Percentiles rank a stretch among this genome's conserved stretches.
Conservation (phyloP, 2,888 invertebrate species). For the Scaeva pyrastri region DNA sequence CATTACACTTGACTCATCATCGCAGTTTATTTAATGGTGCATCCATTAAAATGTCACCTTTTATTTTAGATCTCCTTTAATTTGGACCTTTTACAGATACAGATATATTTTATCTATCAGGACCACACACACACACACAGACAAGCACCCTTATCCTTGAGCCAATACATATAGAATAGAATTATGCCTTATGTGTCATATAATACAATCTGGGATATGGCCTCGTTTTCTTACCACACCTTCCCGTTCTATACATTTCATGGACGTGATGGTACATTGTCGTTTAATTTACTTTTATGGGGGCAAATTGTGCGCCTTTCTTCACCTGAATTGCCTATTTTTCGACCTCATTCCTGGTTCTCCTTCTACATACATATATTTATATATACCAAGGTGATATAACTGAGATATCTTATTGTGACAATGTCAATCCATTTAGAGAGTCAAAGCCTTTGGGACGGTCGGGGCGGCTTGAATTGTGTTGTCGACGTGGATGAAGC, state of each 20-base stretch:
- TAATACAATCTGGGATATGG: constrained; percentile 41
- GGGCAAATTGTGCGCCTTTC: constrained; percentile 41
- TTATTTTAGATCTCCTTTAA: constrained; percentile 29
- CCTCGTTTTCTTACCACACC: constrained; percentile 19
- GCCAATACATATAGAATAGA: neutral
- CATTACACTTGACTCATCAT: constrained; percentile 31
- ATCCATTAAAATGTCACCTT: constrained; percentile 67
- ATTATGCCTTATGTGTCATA: neutral
- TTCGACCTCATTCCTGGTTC: constrained; percentile 9
- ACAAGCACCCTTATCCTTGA: neutral
- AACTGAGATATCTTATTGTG: constrained; percentile 25
- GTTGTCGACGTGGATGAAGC: neutral
- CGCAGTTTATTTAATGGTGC: constrained; percentile 48
- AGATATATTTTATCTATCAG: neutral
- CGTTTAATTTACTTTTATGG: constrained; percentile 61
- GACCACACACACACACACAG: constrained; percentile 2
- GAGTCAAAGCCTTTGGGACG: constrained; percentile 9
- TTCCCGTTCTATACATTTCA: neutral
- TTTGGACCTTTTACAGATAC: constrained; percentile 11
- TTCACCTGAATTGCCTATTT: constrained; percentile 59
- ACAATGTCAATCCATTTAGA: constrained; percentile 13
- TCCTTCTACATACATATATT: too few relatives aligned
- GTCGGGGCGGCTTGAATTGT: too few relatives aligned
- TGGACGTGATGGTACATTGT: constrained; percentile 31
- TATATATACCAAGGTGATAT: constrained; percentile 33